Conservation (phyloP, 2,888 invertebrate genomes). For the Tetanocera ferruginea region DNA sequence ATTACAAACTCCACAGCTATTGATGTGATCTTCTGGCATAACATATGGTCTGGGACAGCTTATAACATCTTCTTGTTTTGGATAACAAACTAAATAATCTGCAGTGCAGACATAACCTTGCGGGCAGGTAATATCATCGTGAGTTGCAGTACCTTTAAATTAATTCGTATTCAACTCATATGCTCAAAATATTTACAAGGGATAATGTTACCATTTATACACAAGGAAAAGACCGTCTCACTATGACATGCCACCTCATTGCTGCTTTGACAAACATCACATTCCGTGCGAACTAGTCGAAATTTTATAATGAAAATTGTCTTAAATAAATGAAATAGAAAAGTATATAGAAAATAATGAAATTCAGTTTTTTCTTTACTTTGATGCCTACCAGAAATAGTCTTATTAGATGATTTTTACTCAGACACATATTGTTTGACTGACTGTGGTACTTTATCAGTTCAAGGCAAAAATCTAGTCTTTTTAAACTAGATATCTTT, state of each 20-base stretch:
- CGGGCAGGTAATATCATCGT: conserved; percentile 43
- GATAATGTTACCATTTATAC: conserved; percentile 43
- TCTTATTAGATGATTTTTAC: neutral
- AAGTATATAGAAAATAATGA: too few relatives aligned
- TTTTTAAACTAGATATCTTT: too few relatives aligned
- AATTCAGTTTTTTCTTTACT: neutral
- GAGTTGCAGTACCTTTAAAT: conserved; percentile 41
- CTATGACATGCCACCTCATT: conserved; percentile 48
- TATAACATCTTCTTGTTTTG: neutral
- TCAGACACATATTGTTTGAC: neutral
- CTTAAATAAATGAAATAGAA: neutral
- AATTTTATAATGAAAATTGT: neutral
- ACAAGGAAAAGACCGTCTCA: conserved; percentile 47
- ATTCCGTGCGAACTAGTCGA: conserved; percentile 11
- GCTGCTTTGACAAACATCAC: conserved; percentile 45
- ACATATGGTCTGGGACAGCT: conserved; percentile 39
- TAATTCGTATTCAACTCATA: neutral
- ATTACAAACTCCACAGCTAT: conserved; percentile 49
- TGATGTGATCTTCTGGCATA: neutral
- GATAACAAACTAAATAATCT: conserved; percentile 43
- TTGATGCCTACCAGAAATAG: neutral
- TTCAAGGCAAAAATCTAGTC: too few relatives aligned
- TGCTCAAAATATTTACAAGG: neutral
- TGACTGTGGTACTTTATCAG: neutral
- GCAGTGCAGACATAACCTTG: conserved; percentile 44